These are phyloP conservation scores for Eulacestoma nigropectus DNA, from an alignment of 2,113 vertebrate species.

Conservation along the genomic window DNA sequence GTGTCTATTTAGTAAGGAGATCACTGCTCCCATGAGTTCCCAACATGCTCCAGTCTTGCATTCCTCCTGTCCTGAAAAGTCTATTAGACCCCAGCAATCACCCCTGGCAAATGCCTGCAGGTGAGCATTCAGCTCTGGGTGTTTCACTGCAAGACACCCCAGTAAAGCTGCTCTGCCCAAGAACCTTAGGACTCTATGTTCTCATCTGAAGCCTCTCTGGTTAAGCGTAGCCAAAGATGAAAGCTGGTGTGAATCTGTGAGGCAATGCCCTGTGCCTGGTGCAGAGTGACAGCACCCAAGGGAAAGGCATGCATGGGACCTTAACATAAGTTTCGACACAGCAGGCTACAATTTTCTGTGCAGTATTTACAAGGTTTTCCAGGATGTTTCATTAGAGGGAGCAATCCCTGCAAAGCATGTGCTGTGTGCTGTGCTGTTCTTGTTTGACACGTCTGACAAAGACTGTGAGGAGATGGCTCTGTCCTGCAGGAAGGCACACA, in stretches of 20 bases:
- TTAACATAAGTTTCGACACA: neutral
- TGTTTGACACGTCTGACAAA: neutral
- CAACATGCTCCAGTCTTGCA: fast-evolving
- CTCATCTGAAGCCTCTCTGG: neutral
- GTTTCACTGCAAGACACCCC: neutral
- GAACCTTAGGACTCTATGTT: neutral
- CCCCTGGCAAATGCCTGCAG: neutral
- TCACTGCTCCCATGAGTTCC: neutral
- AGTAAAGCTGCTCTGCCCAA: neutral
- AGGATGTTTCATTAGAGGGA: neutral
- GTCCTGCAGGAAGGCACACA: neutral
- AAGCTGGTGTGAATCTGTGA: neutral
- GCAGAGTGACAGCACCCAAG: neutral
- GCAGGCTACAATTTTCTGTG: neutral
- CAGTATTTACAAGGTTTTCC: neutral
- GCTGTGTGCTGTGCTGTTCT: neutral
- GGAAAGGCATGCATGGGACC: fast-evolving
- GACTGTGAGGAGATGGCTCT: neutral
- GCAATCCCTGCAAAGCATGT: neutral
- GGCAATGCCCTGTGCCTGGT: neutral
- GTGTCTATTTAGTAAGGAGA: neutral
- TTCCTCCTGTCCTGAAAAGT: neutral
- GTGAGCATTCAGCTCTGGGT: neutral
- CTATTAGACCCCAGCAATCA: neutral
- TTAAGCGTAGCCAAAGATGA: neutral